Conservation (phyloP, 2,888 invertebrate species). For the Macropis europaea region DNA sequence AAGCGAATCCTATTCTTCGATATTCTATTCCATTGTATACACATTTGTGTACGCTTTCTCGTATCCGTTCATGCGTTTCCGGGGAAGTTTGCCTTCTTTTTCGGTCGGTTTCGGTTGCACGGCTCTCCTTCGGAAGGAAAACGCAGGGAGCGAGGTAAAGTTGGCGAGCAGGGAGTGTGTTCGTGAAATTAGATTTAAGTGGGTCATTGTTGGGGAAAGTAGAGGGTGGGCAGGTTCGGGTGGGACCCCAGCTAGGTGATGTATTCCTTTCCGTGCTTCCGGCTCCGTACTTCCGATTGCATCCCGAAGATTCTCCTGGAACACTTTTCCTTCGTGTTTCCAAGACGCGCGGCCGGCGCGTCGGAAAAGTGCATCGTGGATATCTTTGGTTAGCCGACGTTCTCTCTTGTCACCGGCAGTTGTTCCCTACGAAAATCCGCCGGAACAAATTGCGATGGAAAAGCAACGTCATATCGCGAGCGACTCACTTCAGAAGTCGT, state of each 20-base stretch:
- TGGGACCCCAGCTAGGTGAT: constrained; percentile 42
- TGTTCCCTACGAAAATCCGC: constrained; percentile 49
- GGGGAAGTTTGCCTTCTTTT: constrained; percentile 5
- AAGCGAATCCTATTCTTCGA: no score
- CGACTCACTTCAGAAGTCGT: constrained; percentile 28
- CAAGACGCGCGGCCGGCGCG: constrained; percentile 33
- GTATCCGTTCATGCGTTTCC: not conserved
- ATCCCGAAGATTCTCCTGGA: constrained; percentile 44
- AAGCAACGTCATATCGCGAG: constrained; percentile 45
- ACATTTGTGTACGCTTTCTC: not conserved
- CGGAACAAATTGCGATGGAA: constrained; percentile 35
- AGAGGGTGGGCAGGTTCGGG: constrained; percentile 39
- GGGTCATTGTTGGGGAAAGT: constrained; percentile 66
- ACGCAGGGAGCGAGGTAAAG: constrained; percentile 36
- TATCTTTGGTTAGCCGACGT: constrained; percentile 17
- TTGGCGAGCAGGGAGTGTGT: constrained; percentile 52
- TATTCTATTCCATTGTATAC: no score
- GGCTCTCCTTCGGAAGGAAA: constrained; percentile 24
- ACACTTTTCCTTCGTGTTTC: constrained; percentile 50
- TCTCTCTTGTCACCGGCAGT: constrained; percentile 49
- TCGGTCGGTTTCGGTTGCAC: constrained; percentile 19
- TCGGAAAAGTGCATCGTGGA: constrained; percentile 44
- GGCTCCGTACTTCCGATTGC: constrained; percentile 43
- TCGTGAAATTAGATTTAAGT: constrained; percentile 71
- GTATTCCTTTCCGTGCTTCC: constrained; percentile 54